Percentiles rank a stretch among this genome's conserved stretches.
phyloP scores from a whole-genome alignment of 2,797 vertebrate genomes.

The Loriculus beryllinus region DNA sequence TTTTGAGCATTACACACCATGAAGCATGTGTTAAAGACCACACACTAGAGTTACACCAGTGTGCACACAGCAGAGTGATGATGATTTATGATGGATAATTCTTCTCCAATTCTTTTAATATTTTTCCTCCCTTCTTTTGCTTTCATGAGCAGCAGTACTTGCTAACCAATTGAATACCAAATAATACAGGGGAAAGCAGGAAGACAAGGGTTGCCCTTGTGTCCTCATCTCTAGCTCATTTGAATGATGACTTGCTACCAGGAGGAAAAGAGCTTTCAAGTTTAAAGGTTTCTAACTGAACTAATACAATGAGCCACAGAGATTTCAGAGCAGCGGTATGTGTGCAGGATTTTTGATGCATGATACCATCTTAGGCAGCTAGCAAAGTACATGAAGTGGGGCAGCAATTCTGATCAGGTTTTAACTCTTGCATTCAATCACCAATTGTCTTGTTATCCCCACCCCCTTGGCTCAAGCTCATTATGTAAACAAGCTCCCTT shows the following conservation, averaged over 20 bases:
- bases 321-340: neutral
- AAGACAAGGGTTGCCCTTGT: neutral
- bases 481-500: neutral
- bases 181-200: slow-evolving; percentile 1
- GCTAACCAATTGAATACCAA: slow-evolving; percentile 32
- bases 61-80: neutral
- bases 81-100: too few relatives aligned
- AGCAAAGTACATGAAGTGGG: neutral
- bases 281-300: slow-evolving; percentile 38
- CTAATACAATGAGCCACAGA: neutral
- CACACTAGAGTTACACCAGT: neutral
- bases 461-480: neutral
- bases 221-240: neutral
- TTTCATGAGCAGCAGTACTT: neutral
- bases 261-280: neutral
- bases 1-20: neutral
- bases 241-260: neutral
- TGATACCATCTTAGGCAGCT: neutral
- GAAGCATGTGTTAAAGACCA: neutral
- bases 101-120: too few relatives aligned
- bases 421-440: neutral
- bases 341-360: slow-evolving; percentile 15
- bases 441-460: neutral
- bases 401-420: neutral
- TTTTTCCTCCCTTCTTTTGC: neutral